Conservation (phyloP, 2,888 invertebrate species). For the Terebella lapidaria region DNA sequence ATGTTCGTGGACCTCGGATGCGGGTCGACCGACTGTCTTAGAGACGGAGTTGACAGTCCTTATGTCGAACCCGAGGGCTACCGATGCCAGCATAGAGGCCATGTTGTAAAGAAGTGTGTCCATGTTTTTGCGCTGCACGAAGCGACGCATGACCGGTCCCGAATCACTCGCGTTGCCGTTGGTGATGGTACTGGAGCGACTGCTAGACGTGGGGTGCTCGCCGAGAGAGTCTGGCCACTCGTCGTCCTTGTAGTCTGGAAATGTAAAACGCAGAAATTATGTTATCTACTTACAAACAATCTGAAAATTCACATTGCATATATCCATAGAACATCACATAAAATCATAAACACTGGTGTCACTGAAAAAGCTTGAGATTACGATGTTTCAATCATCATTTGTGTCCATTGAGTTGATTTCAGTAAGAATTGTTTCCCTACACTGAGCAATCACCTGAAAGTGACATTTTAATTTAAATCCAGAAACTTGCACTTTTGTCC, state of each 20-base stretch:
- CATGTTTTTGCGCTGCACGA: constrained; percentile 48
- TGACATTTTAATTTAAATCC: too few species aligned
- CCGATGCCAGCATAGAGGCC: constrained; percentile 83
- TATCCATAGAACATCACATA: too few species aligned
- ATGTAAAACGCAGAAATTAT: too few species aligned
- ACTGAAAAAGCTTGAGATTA: too few species aligned
- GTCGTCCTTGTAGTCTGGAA: constrained; percentile 50
- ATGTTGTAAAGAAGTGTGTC: constrained; percentile 76
- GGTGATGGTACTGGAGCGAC: constrained; percentile 61
- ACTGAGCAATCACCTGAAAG: too few species aligned
- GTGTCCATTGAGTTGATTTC: too few species aligned
- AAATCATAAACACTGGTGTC: too few species aligned
- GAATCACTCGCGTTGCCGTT: constrained; percentile 57
- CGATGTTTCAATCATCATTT: too few species aligned
- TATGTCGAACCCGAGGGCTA: constrained; percentile 85
- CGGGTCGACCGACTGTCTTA: not conserved
- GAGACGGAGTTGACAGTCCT: constrained; percentile 67
- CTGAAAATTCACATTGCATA: too few species aligned
- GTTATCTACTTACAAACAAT: too few species aligned
- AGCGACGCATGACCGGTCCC: constrained; percentile 20
- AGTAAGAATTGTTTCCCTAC: too few species aligned
- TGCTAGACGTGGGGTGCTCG: constrained; percentile 21
- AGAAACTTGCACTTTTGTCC: too few species aligned
- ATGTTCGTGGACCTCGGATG: constrained; percentile 20
- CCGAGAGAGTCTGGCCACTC: constrained; percentile 47